phyloP scores from a whole-genome alignment of 2,113 vertebrate species.

The Crotalus horridus region DNA sequence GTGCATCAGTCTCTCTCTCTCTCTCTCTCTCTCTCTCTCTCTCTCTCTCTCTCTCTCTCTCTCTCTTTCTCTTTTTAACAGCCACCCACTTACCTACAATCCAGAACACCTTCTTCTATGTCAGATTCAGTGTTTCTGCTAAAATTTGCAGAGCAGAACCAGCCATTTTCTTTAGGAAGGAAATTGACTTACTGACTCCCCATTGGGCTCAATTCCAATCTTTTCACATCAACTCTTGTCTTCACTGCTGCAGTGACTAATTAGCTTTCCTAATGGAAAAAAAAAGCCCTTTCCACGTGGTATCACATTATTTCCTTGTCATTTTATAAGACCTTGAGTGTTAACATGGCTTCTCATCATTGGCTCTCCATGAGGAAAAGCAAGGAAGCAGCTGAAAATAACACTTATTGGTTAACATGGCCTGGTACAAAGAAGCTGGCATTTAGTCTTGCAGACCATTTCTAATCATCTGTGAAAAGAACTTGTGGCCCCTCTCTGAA shows the following conservation, averaged over 20 bases:
- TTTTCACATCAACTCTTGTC: neutral
- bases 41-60: no score
- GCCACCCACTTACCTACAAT: neutral
- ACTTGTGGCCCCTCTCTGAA: neutral
- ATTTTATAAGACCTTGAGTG: conserved; percentile 1
- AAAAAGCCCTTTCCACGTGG: neutral
- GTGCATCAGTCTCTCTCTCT: neutral
- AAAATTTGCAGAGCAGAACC: neutral
- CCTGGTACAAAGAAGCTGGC: neutral
- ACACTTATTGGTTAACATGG: neutral
- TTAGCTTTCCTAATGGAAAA: neutral
- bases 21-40: neutral
- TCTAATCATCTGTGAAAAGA: neutral
- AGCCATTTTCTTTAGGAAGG: neutral
- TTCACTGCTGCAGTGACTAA: neutral
- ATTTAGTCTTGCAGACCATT: neutral
- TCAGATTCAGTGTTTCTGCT: neutral
- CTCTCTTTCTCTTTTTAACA: neutral
- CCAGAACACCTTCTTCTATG: neutral
- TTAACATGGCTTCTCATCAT: neutral
- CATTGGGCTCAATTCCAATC: neutral
- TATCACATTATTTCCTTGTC: neutral
- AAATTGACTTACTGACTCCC: no score
- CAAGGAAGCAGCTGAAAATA: conserved; percentile 9
- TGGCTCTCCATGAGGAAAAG: neutral